phyloP scores from a whole-genome alignment of 1,140 invertebrate species.

The Chironomus striatipennis region DNA sequence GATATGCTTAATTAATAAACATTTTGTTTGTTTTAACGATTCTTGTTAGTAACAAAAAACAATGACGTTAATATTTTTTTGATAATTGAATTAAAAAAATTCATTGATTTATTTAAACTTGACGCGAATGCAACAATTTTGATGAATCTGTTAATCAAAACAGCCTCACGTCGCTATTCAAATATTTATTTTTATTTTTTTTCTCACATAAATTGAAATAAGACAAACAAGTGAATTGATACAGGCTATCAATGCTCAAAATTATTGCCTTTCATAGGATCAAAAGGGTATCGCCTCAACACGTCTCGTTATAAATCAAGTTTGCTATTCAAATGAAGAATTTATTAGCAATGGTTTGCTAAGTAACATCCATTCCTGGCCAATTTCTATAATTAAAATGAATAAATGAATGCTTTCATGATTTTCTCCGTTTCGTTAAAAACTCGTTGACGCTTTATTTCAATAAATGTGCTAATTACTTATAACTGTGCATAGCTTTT shows the following conservation, averaged over 20 bases:
- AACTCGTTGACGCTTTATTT: neutral
- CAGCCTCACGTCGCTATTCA: no score
- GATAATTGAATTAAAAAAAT: no score
- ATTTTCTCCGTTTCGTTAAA: neutral
- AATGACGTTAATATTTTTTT: no score
- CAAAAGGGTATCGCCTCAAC: neutral
- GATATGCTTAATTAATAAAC: no score
- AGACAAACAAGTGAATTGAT: neutral
- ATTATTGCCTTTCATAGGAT: neutral
- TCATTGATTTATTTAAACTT: no score
- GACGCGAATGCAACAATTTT: no score
- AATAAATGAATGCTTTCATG: neutral
- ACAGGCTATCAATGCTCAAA: neutral
- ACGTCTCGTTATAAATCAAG: neutral
- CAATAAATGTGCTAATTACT: neutral
- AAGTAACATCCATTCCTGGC: neutral
- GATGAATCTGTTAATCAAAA: no score
- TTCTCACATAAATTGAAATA: no score
- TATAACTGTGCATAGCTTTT: neutral
- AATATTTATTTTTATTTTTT: no score
- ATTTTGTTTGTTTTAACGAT: no score
- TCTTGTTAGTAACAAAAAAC: no score
- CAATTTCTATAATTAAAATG: neutral
- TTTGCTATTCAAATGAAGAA: neutral
- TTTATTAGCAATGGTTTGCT: neutral